Evolutionary conservation across 2,797 vertebrate genomes (phyloP).

Genomic region (Sciaenops ocellatus): DNA sequence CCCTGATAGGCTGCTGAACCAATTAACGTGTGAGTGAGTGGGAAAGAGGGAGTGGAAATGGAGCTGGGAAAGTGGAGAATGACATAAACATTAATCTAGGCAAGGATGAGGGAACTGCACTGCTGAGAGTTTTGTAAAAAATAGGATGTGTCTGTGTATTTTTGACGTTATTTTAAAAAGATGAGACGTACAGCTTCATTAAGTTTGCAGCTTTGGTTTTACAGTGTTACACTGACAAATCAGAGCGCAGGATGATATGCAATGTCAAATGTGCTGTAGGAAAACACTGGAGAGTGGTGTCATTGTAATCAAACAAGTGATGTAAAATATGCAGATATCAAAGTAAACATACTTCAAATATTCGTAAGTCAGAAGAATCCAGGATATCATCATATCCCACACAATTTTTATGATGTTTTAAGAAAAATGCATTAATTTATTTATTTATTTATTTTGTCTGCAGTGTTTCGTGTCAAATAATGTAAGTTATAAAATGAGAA

Average conservation of each 20-base stretch:
- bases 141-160: constrained; percentile 2
- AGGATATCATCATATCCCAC: background rate
- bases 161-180: constrained; percentile 6
- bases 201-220: background rate
- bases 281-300: background rate
- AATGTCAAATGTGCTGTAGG: background rate
- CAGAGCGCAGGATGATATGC: background rate
- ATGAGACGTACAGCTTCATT: background rate
- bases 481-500: background rate
- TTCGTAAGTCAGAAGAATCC: background rate
- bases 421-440: background rate
- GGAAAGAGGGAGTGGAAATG: constrained; percentile 15
- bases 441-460: no score
- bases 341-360: constrained; percentile 8
- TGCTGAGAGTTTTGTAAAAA: constrained; percentile 7
- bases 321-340: background rate
- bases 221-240: constrained; percentile 1
- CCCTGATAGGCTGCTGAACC: constrained; percentile 29
- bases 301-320: constrained; percentile 17
- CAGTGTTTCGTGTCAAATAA: background rate
- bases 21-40: constrained; percentile 36
- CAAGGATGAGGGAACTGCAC: constrained; percentile 21
- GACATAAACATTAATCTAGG: constrained; percentile 37
- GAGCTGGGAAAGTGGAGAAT: constrained; percentile 18
- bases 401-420: background rate